Evolutionary conservation across 92 coral and sea anemone species (phyloP).

Genomic region (Virgularia gustaviana): DNA sequence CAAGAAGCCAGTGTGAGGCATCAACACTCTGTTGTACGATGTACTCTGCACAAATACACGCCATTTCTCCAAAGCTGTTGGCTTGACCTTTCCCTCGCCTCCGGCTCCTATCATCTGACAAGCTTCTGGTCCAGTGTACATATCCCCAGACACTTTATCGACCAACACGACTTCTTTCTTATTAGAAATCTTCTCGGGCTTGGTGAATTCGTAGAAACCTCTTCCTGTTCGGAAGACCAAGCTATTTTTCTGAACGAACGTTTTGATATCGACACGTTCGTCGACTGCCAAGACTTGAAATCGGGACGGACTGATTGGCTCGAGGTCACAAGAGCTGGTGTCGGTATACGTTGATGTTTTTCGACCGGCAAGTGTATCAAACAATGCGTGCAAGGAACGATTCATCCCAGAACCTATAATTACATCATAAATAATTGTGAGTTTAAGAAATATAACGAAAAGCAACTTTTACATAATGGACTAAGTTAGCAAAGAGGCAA

Average conservation of each 20-base stretch:
- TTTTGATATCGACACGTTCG: constrained; percentile 82
- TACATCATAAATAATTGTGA: background rate
- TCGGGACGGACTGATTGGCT: constrained; percentile 83
- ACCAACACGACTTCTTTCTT: constrained; percentile 92
- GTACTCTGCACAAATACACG: constrained; percentile 98
- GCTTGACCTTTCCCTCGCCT: constrained; percentile 66
- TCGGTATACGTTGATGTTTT: constrained; percentile 50
- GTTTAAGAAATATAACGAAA: background rate
- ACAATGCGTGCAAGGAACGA: constrained; percentile 77
- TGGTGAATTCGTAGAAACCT: constrained; percentile 93
- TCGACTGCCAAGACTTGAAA: constrained; percentile 89
- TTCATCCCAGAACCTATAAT: constrained; percentile 75
- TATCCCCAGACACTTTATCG: constrained; percentile 81
- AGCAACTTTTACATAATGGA: no score
- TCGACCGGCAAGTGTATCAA: constrained; percentile 86
- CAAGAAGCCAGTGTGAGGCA: constrained; percentile 88
- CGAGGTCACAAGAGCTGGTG: constrained; percentile 51
- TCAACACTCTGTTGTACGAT: constrained; percentile 83
- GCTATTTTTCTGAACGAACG: constrained; percentile 80
- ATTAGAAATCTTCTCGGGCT: constrained; percentile 91
- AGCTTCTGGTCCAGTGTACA: constrained; percentile 91
- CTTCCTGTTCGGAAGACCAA: constrained; percentile 80
- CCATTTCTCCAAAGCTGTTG: constrained; percentile 84
- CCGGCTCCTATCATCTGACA: constrained; percentile 93
- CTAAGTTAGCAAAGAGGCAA: no score